Conservation (phyloP, 2,888 invertebrate genomes). For the Dichetophora obliterata region DNA sequence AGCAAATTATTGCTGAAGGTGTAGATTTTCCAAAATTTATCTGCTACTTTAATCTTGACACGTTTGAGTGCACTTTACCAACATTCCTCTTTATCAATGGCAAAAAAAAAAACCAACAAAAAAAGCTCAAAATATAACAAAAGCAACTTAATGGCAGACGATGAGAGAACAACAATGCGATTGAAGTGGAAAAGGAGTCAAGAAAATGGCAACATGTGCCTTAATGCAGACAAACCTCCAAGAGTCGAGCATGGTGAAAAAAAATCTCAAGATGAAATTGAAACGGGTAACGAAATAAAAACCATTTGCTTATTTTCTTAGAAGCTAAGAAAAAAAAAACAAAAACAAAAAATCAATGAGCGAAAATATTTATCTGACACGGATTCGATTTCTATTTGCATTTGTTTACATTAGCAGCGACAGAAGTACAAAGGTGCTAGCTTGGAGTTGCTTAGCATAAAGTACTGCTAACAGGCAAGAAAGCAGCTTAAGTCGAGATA, state of each 20-base stretch:
- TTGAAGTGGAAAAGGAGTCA: background rate
- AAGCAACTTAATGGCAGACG: background rate
- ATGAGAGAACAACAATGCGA: slow-evolving; percentile 1
- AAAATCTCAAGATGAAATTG: background rate
- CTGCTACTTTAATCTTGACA: slow-evolving; percentile 13
- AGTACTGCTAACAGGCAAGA: background rate
- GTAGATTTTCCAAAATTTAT: background rate
- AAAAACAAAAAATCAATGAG: slow-evolving; percentile 15
- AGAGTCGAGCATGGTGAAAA: too few relatives aligned
- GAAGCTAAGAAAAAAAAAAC: background rate
- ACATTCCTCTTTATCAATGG: background rate
- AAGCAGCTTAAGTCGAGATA: background rate
- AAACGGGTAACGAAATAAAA: background rate
- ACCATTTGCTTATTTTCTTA: background rate
- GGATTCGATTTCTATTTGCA: slow-evolving; percentile 25
- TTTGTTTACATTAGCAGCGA: background rate
- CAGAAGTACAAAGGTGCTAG: background rate
- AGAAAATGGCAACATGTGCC: background rate
- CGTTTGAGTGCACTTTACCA: background rate
- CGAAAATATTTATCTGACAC: slow-evolving; percentile 22
- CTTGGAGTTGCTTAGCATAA: background rate
- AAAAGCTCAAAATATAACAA: background rate
- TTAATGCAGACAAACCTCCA: background rate
- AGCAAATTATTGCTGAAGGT: background rate
- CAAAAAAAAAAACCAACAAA: background rate